A percentile compares a stretch with the other conserved stretches of the same genome.
These are phyloP conservation scores for Malurus elegans DNA, from an alignment of 2,113 vertebrate species.

Conservation along the genomic window DNA sequence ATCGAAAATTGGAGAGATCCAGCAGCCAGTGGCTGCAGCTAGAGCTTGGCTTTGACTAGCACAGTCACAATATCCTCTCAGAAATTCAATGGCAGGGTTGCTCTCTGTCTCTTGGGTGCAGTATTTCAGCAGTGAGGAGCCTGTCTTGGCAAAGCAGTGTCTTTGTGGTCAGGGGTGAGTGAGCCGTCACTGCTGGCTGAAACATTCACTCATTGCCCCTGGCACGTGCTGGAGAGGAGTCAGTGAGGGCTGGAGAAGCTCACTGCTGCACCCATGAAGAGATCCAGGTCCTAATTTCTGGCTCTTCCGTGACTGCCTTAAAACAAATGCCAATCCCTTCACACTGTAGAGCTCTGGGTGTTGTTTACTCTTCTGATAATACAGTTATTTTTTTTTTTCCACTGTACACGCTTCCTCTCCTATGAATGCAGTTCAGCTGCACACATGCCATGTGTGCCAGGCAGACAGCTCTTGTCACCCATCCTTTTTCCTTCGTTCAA, in stretches of 20 bases:
- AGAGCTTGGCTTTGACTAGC: background rate
- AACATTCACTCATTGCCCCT: background rate
- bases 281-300: background rate
- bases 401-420: background rate
- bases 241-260: background rate
- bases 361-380: background rate
- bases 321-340: background rate
- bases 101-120: background rate
- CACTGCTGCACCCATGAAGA: background rate
- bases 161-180: background rate
- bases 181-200: background rate
- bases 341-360: rapidly evolving
- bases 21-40: background rate
- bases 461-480: background rate
- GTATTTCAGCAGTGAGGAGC: background rate
- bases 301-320: background rate
- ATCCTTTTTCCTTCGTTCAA: background rate
- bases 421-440: background rate
- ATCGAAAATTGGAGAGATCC: background rate
- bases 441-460: background rate
- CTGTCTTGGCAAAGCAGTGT: rapidly evolving
- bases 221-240: background rate
- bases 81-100: background rate
- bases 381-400: background rate
- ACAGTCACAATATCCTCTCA: background rate